Percentiles rank a stretch among this genome's conserved stretches.
phyloP scores from a whole-genome alignment of 2,113 vertebrate species.

The Mesitornis unicolor region DNA sequence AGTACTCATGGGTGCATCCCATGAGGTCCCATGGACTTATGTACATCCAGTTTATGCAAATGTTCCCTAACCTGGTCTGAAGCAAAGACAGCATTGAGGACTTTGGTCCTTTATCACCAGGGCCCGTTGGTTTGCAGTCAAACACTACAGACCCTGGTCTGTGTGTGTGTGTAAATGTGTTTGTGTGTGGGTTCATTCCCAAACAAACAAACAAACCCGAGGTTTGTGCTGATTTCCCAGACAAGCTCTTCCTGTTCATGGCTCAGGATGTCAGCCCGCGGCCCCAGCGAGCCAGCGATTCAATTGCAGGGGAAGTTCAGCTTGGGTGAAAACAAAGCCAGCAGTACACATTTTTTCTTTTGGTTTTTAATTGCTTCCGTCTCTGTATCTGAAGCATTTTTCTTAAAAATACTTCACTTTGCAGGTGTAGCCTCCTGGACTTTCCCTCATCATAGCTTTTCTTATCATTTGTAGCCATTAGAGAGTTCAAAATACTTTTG shows the following conservation, averaged over 20 bases:
- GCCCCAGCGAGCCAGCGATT: constrained; percentile 27
- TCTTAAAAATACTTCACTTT: constrained; percentile 18
- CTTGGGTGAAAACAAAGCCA: constrained; percentile 64
- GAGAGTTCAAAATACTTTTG: constrained; percentile 27
- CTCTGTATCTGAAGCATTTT: constrained; percentile 5
- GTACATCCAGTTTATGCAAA: not conserved
- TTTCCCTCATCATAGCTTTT: constrained; percentile 35
- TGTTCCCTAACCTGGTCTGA: not conserved
- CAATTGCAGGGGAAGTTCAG: constrained; percentile 61
- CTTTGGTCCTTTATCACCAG: not conserved
- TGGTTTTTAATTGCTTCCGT: constrained; percentile 46
- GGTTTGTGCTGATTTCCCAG: constrained; percentile 44
- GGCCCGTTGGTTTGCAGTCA: not conserved
- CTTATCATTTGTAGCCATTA: constrained; percentile 24
- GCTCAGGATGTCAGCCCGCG: constrained; percentile 58
- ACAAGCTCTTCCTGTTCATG: constrained; percentile 43
- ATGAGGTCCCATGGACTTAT: not conserved
- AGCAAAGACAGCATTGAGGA: not conserved
- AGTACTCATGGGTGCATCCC: not conserved
- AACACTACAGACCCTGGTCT: not conserved
- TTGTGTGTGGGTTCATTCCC: not conserved
- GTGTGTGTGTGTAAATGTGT: not conserved
- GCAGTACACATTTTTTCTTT: not conserved
- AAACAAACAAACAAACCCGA: constrained; percentile 40
- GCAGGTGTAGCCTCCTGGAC: constrained; percentile 38